These are phyloP conservation scores for Solenodon paradoxus DNA, from an alignment of 2,113 vertebrate species.

Conservation along the genomic window DNA sequence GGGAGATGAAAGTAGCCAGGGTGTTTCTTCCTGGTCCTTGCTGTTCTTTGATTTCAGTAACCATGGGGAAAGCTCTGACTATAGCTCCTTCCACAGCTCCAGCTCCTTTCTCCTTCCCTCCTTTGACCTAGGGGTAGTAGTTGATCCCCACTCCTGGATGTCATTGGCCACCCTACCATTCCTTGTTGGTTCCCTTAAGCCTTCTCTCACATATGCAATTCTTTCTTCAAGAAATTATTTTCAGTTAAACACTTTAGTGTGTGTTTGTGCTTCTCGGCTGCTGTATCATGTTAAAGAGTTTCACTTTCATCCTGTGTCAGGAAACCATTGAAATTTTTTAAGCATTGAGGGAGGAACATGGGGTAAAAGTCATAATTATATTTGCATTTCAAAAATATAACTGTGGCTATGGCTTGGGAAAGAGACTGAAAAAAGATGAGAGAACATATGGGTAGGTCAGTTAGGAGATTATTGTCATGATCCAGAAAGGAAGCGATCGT, in stretches of 20 bases:
- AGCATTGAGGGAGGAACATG: background rate
- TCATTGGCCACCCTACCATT: background rate
- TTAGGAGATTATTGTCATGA: background rate
- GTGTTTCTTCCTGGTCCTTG: background rate
- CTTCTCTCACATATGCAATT: background rate
- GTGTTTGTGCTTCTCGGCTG: background rate
- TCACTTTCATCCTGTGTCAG: slow-evolving; percentile 28
- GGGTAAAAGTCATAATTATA: background rate
- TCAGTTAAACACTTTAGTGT: background rate
- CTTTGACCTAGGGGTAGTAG: background rate
- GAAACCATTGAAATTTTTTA: slow-evolving; percentile 40
- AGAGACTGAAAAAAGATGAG: background rate
- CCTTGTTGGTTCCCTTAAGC: background rate
- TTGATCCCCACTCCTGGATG: background rate
- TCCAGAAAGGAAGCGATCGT: background rate
- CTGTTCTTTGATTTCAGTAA: background rate
- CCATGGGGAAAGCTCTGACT: background rate
- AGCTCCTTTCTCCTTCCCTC: background rate
- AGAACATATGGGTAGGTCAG: background rate
- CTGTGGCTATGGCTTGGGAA: background rate
- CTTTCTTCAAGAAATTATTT: slow-evolving; percentile 4
- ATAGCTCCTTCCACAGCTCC: background rate
- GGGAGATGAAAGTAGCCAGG: background rate
- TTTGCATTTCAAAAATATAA: slow-evolving; percentile 43
- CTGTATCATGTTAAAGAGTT: background rate